phyloP scores from a whole-genome alignment of 2,888 invertebrate species.

The Dysmachus trigonus region DNA sequence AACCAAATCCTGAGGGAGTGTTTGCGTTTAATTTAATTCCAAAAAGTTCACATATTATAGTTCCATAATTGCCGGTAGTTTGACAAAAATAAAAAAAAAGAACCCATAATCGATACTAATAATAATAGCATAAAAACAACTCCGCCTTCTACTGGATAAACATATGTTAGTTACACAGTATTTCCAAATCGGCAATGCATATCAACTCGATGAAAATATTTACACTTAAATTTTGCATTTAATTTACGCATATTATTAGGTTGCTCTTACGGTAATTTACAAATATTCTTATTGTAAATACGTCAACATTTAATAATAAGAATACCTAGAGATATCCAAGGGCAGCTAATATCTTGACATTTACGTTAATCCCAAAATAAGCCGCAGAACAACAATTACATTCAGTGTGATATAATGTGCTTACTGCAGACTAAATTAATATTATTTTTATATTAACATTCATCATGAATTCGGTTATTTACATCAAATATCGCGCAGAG shows the following conservation, averaged over 20 bases:
- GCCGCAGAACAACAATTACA: constrained; percentile 26
- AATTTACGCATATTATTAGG: neutral
- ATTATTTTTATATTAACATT: constrained; percentile 31
- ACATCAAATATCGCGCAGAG: constrained; percentile 1
- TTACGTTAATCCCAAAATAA: constrained; percentile 8
- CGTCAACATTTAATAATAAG: neutral
- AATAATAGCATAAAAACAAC: neutral
- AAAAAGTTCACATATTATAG: neutral
- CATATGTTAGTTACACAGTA: neutral
- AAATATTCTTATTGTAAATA: neutral
- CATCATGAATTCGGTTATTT: constrained; percentile 18
- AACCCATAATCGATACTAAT: neutral
- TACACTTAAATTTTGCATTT: neutral
- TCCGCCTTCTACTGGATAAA: neutral
- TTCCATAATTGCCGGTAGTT: neutral
- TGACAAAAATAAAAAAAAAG: neutral
- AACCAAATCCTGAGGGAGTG: neutral
- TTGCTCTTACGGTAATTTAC: neutral
- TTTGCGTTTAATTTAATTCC: neutral
- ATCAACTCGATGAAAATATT: neutral
- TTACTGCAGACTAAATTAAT: constrained; percentile 34
- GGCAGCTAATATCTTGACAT: constrained; percentile 23
- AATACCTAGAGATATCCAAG: constrained; percentile 2
- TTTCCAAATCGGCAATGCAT: neutral
- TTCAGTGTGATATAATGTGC: constrained; percentile 29